Evolutionary conservation across 92 coral and sea anemone species (phyloP).

Genomic region (Plumapathes pennacea): DNA sequence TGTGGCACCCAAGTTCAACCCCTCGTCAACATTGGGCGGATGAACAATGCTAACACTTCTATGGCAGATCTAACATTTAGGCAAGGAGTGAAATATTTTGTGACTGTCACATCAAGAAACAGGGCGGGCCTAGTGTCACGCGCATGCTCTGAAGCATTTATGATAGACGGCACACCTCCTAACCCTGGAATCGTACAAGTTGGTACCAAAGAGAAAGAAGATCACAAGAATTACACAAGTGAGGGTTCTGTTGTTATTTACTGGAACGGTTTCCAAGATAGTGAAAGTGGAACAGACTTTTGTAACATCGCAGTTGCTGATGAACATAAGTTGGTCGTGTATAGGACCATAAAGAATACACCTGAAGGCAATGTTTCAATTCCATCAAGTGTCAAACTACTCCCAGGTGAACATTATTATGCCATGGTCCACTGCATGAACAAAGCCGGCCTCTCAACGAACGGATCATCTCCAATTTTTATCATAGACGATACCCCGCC

Average conservation of each 20-base stretch:
- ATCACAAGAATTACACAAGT: too few species aligned
- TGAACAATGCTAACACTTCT: conserved; percentile 69
- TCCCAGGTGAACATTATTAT: conserved; percentile 26
- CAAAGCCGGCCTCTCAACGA: conserved; percentile 68
- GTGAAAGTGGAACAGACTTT: conserved; percentile 67
- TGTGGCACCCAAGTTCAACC: conserved; percentile 96
- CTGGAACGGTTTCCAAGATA: conserved; percentile 71
- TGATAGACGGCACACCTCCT: conserved; percentile 79
- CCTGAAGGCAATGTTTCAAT: conserved; percentile 23
- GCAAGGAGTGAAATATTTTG: conserved; percentile 74
- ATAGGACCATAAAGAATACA: conserved; percentile 2
- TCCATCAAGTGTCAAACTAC: conserved; percentile 11
- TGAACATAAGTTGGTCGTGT: background rate
- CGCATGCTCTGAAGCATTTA: conserved; percentile 80
- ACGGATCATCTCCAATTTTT: conserved; percentile 43
- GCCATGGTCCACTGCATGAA: conserved; percentile 61
- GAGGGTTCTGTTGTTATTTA: conserved; percentile 13
- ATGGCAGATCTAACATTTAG: conserved; percentile 50
- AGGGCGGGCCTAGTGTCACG: conserved; percentile 82
- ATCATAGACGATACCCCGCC: conserved; percentile 71
- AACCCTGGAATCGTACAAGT: conserved; percentile 49
- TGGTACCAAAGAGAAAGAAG: too few species aligned
- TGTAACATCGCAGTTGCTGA: conserved; percentile 46
- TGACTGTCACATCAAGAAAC: conserved; percentile 79
- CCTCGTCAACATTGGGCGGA: conserved; percentile 77